Conservation (phyloP, 2,113 vertebrate species). For the Engraulis encrasicolus region DNA sequence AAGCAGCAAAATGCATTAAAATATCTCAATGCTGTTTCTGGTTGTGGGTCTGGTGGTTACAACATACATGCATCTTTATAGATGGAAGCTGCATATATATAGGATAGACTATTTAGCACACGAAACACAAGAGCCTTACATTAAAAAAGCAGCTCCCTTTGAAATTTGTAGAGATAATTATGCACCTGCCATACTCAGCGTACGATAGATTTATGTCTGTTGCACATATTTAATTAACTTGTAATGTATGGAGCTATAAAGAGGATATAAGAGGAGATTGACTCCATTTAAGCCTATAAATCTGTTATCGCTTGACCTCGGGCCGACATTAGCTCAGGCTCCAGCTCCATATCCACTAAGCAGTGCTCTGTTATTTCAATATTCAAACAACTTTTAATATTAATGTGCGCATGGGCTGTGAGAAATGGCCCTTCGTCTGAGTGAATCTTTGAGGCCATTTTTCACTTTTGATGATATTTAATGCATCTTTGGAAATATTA, state of each 20-base stretch:
- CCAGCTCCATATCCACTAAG: not conserved
- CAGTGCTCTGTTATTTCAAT: not conserved
- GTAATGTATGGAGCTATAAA: not conserved
- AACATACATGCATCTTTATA: too few relatives aligned
- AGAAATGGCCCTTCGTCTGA: not conserved
- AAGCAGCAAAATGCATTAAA: too few relatives aligned
- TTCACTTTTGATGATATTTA: not conserved
- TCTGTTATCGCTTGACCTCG: not conserved
- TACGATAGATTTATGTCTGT: not conserved
- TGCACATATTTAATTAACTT: not conserved
- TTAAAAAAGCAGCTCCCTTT: not conserved
- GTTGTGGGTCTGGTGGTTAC: too few relatives aligned
- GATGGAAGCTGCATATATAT: too few relatives aligned
- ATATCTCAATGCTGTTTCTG: too few relatives aligned
- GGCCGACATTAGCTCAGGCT: not conserved
- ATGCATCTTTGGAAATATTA: not conserved
- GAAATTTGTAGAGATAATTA: not conserved
- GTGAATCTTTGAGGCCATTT: not conserved
- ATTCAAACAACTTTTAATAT: slow-evolving; percentile 13
- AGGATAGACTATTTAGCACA: too few relatives aligned
- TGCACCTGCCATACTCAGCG: not conserved
- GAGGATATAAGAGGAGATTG: not conserved
- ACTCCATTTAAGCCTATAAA: not conserved
- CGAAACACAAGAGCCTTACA: not conserved
- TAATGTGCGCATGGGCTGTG: not conserved